Evolutionary conservation across 2,888 invertebrate genomes (phyloP), one percentile per base, ranked within the genome.

Genomic region (Andrena chrysosceles): DNA sequence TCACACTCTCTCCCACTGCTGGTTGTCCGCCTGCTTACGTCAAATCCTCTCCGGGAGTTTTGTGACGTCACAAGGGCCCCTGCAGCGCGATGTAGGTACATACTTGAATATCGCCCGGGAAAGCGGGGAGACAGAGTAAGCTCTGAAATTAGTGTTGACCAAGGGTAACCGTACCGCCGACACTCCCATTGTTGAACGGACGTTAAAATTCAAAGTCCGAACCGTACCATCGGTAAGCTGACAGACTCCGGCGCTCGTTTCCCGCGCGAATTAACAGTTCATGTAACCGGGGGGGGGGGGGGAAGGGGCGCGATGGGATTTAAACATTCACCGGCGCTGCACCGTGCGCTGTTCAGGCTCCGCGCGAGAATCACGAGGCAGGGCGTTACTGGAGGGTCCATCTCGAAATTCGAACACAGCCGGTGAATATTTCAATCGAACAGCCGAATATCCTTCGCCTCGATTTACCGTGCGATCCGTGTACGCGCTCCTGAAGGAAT

Each of bases 361-460:
- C 4, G 49, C 35, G 8, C 35, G 31, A 42, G 60, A 70, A 70
- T 71, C 54, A 49, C 54, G 54, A 49, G 62, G 54, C 26, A 20
- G 67, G 33, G 26, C 42, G 31, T n/a, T 66, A 42, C 31, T 42
- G 54, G 23, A 26, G 68, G 4, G 69, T 48, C 78, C 59, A 77
- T 79, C 80, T 63, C 67, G 71, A 81, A 81, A 81, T 79, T 81
- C 80, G 73, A 79, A 79, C 81, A 73, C 81, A 80, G 52, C 13
- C 68, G 49, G 72, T 81, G 81, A 81, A 81, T 81, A 74, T 81
- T 81, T 81, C 81, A 81, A 81, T 81, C 72, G 82, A 80, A 72
- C 67, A 80, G 56, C 75, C 79, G 79, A 82, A 74, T 81, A 82
- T 75, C 75, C 82, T 67, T 69, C 75, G 75, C 66, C 70, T 81